These are phyloP conservation scores for Lysiphlebus fabarum DNA, from an alignment of 1,140 invertebrate species.

Conservation along the genomic window DNA sequence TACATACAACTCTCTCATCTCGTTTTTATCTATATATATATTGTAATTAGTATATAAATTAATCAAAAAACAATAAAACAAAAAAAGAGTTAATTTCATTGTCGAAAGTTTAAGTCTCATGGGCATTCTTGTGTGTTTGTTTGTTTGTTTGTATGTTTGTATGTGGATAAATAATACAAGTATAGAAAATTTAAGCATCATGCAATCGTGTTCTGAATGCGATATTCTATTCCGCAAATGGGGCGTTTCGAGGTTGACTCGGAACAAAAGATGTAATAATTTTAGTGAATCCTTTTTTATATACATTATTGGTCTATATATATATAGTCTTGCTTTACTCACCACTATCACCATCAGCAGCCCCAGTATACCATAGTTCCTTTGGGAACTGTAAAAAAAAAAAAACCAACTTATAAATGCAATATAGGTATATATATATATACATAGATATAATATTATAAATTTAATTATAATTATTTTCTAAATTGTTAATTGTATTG, in stretches of 20 bases:
- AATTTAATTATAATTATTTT: no score
- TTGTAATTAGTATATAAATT: no score
- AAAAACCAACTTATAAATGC: no score
- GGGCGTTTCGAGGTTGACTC: slow-evolving; percentile 44
- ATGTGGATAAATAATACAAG: no score
- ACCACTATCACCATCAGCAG: neutral
- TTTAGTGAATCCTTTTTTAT: slow-evolving; percentile 37
- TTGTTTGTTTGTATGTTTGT: slow-evolving; percentile 29
- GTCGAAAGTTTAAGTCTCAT: neutral
- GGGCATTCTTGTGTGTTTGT: slow-evolving; percentile 18
- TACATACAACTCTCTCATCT: no score
- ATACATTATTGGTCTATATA: no score
- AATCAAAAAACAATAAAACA: slow-evolving; percentile 13
- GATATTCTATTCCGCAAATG: slow-evolving; percentile 53
- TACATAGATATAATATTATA: no score
- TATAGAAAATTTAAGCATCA: no score
- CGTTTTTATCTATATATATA: no score
- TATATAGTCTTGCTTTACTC: slow-evolving; percentile 27
- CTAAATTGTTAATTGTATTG: no score
- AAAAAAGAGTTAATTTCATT: slow-evolving; percentile 29
- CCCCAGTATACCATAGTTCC: no score
- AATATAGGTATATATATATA: no score
- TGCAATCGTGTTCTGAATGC: slow-evolving; percentile 48
- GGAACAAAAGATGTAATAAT: slow-evolving; percentile 56
- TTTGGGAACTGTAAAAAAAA: neutral